Conservation (phyloP, 2,888 invertebrate genomes). For the Carpatolechia fugitivella region DNA sequence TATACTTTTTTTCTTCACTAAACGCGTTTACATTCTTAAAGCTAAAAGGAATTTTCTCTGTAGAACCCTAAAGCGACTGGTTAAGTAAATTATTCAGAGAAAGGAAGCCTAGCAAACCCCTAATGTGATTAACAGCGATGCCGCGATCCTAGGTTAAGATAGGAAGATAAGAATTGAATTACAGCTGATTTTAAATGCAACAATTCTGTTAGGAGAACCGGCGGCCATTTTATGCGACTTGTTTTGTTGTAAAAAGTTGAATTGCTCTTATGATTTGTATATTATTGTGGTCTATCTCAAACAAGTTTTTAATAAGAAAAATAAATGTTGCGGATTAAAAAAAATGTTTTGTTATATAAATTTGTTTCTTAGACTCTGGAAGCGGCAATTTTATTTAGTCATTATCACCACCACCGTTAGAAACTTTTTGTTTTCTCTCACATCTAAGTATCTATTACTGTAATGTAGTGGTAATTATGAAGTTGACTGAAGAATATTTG, state of each 20-base stretch:
- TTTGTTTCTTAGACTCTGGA: too few relatives aligned
- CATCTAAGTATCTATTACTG: too few relatives aligned
- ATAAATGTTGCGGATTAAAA: too few relatives aligned
- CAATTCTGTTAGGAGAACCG: constrained; percentile 4
- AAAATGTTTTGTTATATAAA: too few relatives aligned
- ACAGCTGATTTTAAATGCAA: constrained; percentile 38
- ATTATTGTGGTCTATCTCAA: neutral
- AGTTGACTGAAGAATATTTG: too few relatives aligned
- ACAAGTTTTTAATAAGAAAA: too few relatives aligned
- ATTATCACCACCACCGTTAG: too few relatives aligned
- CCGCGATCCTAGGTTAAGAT: constrained; percentile 40
- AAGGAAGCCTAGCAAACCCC: constrained; percentile 27
- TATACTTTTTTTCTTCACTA: too few relatives aligned
- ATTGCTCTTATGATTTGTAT: neutral
- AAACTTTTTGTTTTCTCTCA: too few relatives aligned
- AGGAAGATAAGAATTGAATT: constrained; percentile 45
- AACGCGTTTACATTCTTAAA: neutral
- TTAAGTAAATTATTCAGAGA: constrained; percentile 19
- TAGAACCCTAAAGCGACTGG: constrained; percentile 2
- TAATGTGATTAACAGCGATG: constrained; percentile 40
- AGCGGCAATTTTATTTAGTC: too few relatives aligned
- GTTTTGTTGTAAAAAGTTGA: constrained; percentile 13
- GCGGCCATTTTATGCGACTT: constrained; percentile 1
- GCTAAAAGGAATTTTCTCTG: too few relatives aligned
- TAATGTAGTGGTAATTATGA: too few relatives aligned